Percentiles rank a stretch among this genome's conserved stretches.
These are phyloP conservation scores for Clarias macrocephalus DNA, from an alignment of 2,113 vertebrate genomes.

Conservation along the genomic window DNA sequence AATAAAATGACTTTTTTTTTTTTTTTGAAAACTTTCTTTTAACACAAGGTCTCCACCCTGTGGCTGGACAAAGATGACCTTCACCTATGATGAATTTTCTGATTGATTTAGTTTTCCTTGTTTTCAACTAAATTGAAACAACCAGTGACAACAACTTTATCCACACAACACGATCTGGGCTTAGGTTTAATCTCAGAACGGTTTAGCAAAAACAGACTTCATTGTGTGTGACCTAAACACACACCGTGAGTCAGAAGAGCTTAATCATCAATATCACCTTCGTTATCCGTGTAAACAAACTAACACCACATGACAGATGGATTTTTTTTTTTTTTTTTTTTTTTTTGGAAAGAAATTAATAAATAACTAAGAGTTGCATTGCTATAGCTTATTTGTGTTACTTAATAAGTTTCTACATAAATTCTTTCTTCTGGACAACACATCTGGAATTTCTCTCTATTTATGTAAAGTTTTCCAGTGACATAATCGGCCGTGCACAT, in stretches of 20 bases:
- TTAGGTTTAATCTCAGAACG: background rate
- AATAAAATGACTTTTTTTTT: background rate
- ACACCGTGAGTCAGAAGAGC: background rate
- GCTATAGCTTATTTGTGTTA: background rate
- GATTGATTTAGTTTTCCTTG: background rate
- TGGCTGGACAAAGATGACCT: slow-evolving; percentile 24
- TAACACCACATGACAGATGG: background rate
- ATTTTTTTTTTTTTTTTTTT: background rate
- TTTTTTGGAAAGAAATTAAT: background rate
- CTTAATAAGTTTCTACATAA: background rate
- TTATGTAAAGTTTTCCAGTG: background rate
- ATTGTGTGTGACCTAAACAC: background rate
- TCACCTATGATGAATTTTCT: background rate
- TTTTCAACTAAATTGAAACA: background rate
- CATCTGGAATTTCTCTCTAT: background rate
- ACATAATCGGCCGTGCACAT: background rate
- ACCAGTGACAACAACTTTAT: background rate
- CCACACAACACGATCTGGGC: background rate
- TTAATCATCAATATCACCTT: background rate
- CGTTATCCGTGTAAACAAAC: background rate
- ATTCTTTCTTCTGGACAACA: background rate
- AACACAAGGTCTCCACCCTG: slow-evolving; percentile 54
- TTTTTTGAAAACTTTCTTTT: slow-evolving; percentile 35
- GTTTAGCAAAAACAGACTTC: background rate
- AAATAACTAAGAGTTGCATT: background rate